A percentile compares a stretch with the other conserved stretches of the same genome.
Evolutionary conservation across 53 echinoderm and acorn worm species (phyloP).

Genomic region (Luidia sarsii): DNA sequence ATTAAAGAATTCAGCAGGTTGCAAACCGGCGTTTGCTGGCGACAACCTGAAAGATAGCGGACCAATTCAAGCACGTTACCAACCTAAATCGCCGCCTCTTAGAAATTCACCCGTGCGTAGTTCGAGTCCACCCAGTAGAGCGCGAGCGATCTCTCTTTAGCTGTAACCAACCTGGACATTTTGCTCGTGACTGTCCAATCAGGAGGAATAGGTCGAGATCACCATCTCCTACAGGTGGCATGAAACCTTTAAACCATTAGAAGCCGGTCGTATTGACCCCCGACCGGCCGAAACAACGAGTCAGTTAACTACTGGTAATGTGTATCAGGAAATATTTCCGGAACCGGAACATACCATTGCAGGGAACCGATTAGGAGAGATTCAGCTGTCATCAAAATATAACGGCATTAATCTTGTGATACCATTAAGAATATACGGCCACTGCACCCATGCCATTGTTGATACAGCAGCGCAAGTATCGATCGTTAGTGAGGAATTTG

Average conservation of each 20-base stretch:
- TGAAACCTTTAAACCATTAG: background rate
- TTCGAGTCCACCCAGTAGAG: background rate
- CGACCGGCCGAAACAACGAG: background rate
- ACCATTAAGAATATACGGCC: background rate
- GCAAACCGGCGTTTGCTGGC: too few relatives aligned
- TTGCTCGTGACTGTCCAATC: background rate
- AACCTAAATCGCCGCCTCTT: too few relatives aligned
- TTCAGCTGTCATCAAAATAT: background rate
- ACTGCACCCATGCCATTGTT: background rate
- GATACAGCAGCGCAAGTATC: background rate
- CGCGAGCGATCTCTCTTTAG: background rate
- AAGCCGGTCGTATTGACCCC: slow-evolving; percentile 8
- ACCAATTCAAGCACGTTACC: too few relatives aligned
- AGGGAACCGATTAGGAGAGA: too few relatives aligned
- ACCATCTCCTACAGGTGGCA: background rate
- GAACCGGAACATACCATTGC: too few relatives aligned
- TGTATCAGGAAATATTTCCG: too few relatives aligned
- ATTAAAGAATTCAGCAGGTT: too few relatives aligned
- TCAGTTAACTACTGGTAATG: too few relatives aligned
- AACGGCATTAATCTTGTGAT: background rate
- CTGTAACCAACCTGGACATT: background rate
- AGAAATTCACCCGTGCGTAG: too few relatives aligned
- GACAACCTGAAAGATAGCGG: too few relatives aligned
- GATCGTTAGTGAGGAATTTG: background rate
- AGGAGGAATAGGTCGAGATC: background rate